Evolutionary conservation across 2,797 vertebrate species (phyloP), one percentile per base, ranked within the genome.

Genomic region (Protosalanx chinensis): DNA sequence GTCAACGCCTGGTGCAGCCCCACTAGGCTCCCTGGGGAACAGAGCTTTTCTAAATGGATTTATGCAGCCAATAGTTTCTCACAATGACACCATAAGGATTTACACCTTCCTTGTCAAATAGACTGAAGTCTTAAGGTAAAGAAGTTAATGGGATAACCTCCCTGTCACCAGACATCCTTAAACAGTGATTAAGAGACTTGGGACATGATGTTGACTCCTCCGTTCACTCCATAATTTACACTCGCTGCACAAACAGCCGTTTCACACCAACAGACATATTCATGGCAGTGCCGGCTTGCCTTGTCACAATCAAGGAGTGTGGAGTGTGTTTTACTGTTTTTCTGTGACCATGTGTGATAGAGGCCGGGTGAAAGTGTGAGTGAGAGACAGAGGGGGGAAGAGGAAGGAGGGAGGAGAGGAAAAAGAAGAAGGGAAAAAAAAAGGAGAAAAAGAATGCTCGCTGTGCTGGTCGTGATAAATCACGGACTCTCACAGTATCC

Each of bases 391-490:
- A 41, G 63, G 32, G 60, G 27, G 71, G 76, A 41, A 68, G 67
- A 78, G 77, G 77, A 65, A 71, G 68, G 71, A 77, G 74, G 59
- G 64, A 72, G 67, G 76, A 74, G 75, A 72, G 73, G 51, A 49
- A 65, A 63, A 51, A 20, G 46, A 65, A 74, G 76, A 77, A 64
- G 64, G 64, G 68, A 77, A 76, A 71, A 58, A 62, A 75, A n/a
- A 58, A 10, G 63, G 71, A 80, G 66, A 51, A 64, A 80, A 76
- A 72, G 81, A 74, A 78, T 76, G 82, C 90, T 93, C 78, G 84
- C 93, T 92, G 93, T 92, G 93, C 91, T 85, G 90, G 83, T 92
- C 91, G 91, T 89, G 92, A 97, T 98, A 97, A 97, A 98, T 98
- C 96, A 96, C 93, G 89, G 84, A 91, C 87, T 85, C 88, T 83